A percentile compares a stretch with the other conserved stretches of the same genome.
Conservation (phyloP, 2,113 vertebrate species). For the Sinocyclocheilus anophthalmus region DNA sequence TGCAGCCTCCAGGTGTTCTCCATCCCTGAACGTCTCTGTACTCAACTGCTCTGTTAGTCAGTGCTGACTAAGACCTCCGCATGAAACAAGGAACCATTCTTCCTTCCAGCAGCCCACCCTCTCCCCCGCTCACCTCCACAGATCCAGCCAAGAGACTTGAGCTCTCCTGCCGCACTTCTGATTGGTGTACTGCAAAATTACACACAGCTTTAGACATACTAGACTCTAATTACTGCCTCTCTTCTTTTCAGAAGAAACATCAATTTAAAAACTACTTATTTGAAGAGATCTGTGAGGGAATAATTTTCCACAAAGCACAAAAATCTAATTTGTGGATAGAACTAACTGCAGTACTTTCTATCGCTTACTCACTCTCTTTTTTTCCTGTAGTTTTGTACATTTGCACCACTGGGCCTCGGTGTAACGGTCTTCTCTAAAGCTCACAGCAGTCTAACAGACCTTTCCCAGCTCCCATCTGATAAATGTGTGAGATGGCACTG, state of each 20-base stretch:
- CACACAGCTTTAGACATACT: constrained; percentile 17
- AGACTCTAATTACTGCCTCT: constrained; percentile 24
- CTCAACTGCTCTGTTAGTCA: constrained; percentile 3
- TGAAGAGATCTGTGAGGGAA: constrained; percentile 5
- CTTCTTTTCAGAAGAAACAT: constrained; percentile 36
- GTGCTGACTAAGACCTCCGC: constrained; percentile 35
- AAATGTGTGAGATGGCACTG: constrained; percentile 18
- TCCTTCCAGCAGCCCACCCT: background rate
- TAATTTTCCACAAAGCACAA: constrained; percentile 11
- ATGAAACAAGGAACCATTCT: constrained; percentile 34
- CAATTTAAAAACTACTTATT: constrained; percentile 8
- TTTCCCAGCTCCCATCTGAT: constrained; percentile 10
- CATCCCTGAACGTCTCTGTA: background rate
- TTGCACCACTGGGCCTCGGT: background rate
- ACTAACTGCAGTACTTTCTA: background rate
- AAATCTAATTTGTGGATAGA: constrained; percentile 16
- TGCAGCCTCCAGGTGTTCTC: constrained; percentile 21
- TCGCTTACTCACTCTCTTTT: background rate
- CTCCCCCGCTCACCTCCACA: constrained; percentile 11
- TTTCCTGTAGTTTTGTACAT: background rate
- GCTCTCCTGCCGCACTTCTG: constrained; percentile 32
- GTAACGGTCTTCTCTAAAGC: background rate
- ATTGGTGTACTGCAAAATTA: constrained; percentile 40
- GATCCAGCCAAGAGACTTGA: constrained; percentile 15
- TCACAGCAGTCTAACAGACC: background rate